Evolutionary conservation across 2,113 vertebrate species (phyloP).

Genomic region (Miniopterus natalensis): DNA sequence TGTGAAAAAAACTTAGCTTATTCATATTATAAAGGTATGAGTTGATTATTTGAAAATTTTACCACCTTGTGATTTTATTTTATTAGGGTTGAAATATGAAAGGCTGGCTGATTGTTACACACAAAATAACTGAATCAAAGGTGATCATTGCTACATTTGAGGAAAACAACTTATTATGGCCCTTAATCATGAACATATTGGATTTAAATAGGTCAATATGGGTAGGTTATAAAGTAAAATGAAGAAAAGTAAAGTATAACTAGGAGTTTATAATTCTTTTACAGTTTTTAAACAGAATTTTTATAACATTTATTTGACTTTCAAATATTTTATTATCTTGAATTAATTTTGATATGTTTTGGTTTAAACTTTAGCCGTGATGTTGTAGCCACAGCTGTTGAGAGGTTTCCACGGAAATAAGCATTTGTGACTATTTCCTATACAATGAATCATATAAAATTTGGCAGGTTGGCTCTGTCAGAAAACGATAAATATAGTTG

Average conservation of each 20-base stretch:
- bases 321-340: neutral
- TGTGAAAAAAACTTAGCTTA: neutral
- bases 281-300: neutral
- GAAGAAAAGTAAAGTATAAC: neutral
- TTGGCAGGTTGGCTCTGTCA: neutral
- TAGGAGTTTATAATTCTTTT: neutral
- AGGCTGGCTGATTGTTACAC: neutral
- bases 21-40: neutral
- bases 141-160: neutral
- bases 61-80: neutral
- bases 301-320: neutral
- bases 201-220: neutral
- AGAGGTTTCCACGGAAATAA: neutral
- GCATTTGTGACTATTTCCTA: neutral
- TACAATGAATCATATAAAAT: neutral
- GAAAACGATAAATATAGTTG: neutral
- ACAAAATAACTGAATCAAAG: neutral
- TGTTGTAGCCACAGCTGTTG: neutral
- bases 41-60: neutral
- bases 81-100: neutral
- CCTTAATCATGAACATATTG: neutral
- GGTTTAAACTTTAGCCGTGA: neutral
- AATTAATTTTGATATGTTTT: slow-evolving; percentile 30
- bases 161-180: neutral
- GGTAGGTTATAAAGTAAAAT: neutral